A percentile compares a stretch with the other conserved stretches of the same genome.
These are phyloP conservation scores for Agrotis ipsilon DNA, from an alignment of 2,888 invertebrate species.

Conservation along the genomic window DNA sequence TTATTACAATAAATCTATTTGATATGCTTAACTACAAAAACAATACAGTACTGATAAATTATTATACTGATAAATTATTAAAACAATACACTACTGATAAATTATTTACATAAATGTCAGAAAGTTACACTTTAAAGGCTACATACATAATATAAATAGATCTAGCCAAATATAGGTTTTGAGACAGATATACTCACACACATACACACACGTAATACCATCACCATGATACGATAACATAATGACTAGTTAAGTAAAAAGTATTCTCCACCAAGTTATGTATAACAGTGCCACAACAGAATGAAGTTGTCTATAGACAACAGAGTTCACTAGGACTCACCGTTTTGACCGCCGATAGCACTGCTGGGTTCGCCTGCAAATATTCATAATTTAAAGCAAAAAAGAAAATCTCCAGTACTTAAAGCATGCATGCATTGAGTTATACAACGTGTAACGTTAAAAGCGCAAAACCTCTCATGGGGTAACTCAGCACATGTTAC, in stretches of 20 bases:
- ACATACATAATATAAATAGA: conserved; percentile 17
- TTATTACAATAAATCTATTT: not conserved
- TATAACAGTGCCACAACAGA: conserved; percentile 66
- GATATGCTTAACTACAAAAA: not conserved
- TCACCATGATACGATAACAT: conserved; percentile 50
- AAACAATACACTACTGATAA: too few species aligned
- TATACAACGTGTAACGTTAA: too few species aligned
- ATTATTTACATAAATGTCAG: conserved; percentile 3
- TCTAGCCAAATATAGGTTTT: conserved; percentile 1
- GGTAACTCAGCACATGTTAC: too few species aligned
- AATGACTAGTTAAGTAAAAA: conserved; percentile 43
- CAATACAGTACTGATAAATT: conserved; percentile 1
- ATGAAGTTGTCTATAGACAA: conserved; percentile 56
- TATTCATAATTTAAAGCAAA: conserved; percentile 88
- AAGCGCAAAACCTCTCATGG: too few species aligned
- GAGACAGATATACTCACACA: conserved; percentile 17
- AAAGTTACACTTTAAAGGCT: conserved; percentile 6
- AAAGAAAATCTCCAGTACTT: conserved; percentile 76
- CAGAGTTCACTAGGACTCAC: conserved; percentile 92
- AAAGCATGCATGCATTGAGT: conserved; percentile 81
- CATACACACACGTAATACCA: conserved; percentile 50
- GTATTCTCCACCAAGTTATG: conserved; percentile 79
- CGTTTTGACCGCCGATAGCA: conserved; percentile 98
- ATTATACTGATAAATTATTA: not conserved
- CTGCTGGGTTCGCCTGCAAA: conserved; percentile 97